Percentiles rank a stretch among this genome's conserved stretches.
These are phyloP conservation scores for Lamproptera curius DNA, from an alignment of 2,888 invertebrate species.

Conservation along the genomic window DNA sequence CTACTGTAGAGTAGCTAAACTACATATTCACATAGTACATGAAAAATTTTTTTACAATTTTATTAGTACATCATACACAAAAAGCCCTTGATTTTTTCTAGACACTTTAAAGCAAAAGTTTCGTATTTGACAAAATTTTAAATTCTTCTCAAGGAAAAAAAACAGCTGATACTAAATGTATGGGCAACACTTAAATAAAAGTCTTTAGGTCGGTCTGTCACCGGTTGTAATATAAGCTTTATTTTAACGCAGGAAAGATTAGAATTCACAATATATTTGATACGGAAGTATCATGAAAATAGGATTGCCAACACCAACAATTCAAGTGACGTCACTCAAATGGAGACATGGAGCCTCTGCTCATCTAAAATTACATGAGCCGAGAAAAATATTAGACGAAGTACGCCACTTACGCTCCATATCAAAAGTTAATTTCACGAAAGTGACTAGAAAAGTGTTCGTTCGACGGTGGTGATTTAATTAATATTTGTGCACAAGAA, in stretches of 20 bases:
- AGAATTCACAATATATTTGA: slow-evolving; percentile 42
- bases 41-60: too few species aligned
- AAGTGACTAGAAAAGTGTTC: slow-evolving; percentile 51
- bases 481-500: slow-evolving; percentile 8
- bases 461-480: slow-evolving; percentile 13
- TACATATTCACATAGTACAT: too few species aligned
- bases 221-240: slow-evolving; percentile 47
- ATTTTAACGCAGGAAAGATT: slow-evolving; percentile 39
- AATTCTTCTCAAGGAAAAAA: too few species aligned
- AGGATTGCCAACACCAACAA: slow-evolving; percentile 77
- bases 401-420: slow-evolving; percentile 50
- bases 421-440: slow-evolving; percentile 40
- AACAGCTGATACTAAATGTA: slow-evolving; percentile 20
- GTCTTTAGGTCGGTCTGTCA: slow-evolving; percentile 46
- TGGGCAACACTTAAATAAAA: slow-evolving; percentile 43
- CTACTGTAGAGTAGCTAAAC: too few species aligned
- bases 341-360: slow-evolving; percentile 45
- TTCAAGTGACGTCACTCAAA: slow-evolving; percentile 72
- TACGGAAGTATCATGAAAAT: slow-evolving; percentile 72
- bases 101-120: too few species aligned
- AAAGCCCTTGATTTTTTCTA: too few species aligned
- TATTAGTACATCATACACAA: too few species aligned
- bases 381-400: slow-evolving; percentile 56
- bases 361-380: slow-evolving; percentile 71
- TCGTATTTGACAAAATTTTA: too few species aligned